phyloP scores from a whole-genome alignment of 2,888 invertebrate species.

The Amblyjoppa proteus region DNA sequence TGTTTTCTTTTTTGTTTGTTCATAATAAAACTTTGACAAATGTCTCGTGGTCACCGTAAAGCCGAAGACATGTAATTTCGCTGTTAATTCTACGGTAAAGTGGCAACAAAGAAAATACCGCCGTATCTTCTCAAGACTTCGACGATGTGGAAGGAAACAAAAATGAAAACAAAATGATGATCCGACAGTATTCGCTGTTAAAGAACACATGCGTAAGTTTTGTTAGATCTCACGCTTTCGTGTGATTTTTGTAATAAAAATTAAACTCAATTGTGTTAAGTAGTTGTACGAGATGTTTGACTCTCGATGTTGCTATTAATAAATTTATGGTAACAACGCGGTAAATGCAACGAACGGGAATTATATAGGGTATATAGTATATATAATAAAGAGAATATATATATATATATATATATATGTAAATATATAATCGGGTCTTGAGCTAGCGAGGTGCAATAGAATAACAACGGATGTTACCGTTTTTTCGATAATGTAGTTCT shows the following conservation, averaged over 20 bases:
- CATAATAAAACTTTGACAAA: slow-evolving; percentile 25
- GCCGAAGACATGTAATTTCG: neutral
- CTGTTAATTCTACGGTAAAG: slow-evolving; percentile 20
- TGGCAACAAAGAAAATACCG: slow-evolving; percentile 40
- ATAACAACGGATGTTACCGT: slow-evolving; percentile 84
- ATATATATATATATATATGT: slow-evolving; percentile 40
- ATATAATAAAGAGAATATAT: slow-evolving; percentile 44
- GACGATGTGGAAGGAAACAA: slow-evolving; percentile 31
- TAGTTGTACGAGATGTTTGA: slow-evolving; percentile 37
- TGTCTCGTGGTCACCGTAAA: slow-evolving; percentile 37
- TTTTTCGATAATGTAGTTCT: slow-evolving; percentile 84
- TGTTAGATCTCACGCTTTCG: slow-evolving; percentile 75
- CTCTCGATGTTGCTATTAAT: slow-evolving; percentile 62
- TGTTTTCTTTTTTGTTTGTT: slow-evolving; percentile 29
- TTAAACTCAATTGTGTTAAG: slow-evolving; percentile 57
- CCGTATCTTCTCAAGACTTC: slow-evolving; percentile 22
- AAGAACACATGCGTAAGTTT: slow-evolving; percentile 75
- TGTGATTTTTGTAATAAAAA: slow-evolving; percentile 65
- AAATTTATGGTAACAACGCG: slow-evolving; percentile 72
- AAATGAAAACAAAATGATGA: slow-evolving; percentile 38
- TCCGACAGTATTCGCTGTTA: slow-evolving; percentile 56
- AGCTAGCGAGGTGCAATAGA: slow-evolving; percentile 75
- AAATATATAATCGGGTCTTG: slow-evolving; percentile 66
- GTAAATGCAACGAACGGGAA: slow-evolving; percentile 71
- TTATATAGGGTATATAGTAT: slow-evolving; percentile 61